Evolutionary conservation across 1,140 invertebrate genomes (phyloP), one percentile per base, ranked within the genome.

Genomic region (Papilio aristodemus): DNA sequence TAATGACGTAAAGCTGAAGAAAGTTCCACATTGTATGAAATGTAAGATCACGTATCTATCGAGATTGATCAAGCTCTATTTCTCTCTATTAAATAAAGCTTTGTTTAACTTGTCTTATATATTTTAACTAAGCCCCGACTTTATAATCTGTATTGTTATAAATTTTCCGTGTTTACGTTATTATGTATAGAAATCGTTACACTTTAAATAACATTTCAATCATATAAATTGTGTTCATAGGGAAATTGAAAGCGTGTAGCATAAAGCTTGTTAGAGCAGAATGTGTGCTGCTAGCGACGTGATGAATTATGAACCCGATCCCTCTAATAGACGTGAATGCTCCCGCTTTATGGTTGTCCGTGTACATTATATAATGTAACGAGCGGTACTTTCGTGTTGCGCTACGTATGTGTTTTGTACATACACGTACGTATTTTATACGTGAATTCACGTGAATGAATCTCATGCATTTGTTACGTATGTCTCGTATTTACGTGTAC

Each of bases 321-420:
- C 46, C 46, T 54, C 17, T 54, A 54, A 54, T 54, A 54, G 46
- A 54, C 46, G 46, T 54, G 19, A n/a, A 54, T 54, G 19, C 22
- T 22, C 46, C 46, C 19, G 46, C 46, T 54, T 54, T 54, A 54
- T 54, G 46, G 46, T 11, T 54, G 2, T 32, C 19, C 46, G 46
- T 17, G 46, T 54, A 54, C 46, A 54, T 54, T 54, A 50, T 50
- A 50, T 54, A 54, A 54, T 32, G 19, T 22, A 54, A 22, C 46
- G 19, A n/a, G n/a, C 41, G n/a, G 14, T 43, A 43, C 41, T 54
- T 54, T 54, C 11, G 46, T 54, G 46, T 54, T 54, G 19, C 19
- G 17, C 38, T 39, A 13, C 13, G 0, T 50, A 43, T 14, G 17
- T 19, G 19, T 22, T 22, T 54, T 54, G 46, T 54, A 54, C 43